Evolutionary conservation across 2,888 invertebrate species (phyloP), one percentile per base, ranked within the genome.

Genomic region (Euzophera pinguis): DNA sequence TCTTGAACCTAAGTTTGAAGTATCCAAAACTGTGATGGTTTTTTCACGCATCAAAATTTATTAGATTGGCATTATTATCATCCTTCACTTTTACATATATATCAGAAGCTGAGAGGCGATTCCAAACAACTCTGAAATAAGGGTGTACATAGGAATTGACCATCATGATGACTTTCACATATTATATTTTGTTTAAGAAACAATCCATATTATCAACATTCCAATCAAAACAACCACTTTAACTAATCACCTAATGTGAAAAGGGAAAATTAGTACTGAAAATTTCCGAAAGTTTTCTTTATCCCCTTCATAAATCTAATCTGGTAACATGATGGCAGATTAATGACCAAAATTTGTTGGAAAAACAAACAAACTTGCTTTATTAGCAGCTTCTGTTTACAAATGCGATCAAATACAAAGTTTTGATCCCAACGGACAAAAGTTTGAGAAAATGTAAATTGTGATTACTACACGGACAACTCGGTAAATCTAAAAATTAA

Each of bases 241-340:
- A 64, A 66, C 65, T 66, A 68, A 71, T 73, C 64, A 67, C 64
- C 67, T 62, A 65, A 60, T 61, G 64, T 67, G 22, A 63, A 71
- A 74, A 72, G 72, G 68, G 71, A 71, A 73, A 67, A 75, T 75
- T 69, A 69, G 63, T 67, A 64, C 66, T 65, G 63, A 70, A 72
- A 71, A 68, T 63, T 57, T 69, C 54, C 64, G 61, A 71, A 39
- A 76, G 69, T 76, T 80, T 55, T 60, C 61, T 66, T 76, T 78
- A 78, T 76, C 75, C 69, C 58, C 55, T 74, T 66, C 62, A 81
- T 81, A 81, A 81, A 81, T 82, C 71, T 58, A 62, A 69, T 75
- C 67, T 67, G 58, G 65, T 65, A 67, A 60, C 69, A 68, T 67
- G 70, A 74, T 73, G 72, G 73, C 70, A 78, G 76, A 78, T 78